These are phyloP conservation scores for Lutraria lutraria DNA, from an alignment of 2,888 invertebrate genomes.

Conservation along the genomic window DNA sequence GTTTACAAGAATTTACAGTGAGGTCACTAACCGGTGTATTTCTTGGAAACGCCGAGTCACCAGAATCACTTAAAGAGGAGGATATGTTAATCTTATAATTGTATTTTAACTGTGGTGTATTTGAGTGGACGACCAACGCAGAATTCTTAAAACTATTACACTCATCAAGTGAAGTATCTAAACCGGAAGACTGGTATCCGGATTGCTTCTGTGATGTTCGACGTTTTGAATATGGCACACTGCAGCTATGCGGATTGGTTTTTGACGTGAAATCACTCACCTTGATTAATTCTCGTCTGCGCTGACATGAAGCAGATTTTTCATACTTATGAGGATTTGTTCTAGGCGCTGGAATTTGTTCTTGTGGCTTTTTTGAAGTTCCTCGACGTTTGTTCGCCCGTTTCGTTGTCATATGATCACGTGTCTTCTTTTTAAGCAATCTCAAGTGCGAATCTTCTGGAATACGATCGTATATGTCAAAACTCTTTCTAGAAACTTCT, in stretches of 20 bases:
- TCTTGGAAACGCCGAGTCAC: constrained; percentile 80
- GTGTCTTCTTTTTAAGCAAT: constrained; percentile 19
- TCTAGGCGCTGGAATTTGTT: neutral
- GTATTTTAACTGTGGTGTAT: neutral
- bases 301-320: constrained; percentile 35
- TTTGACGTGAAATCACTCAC: constrained; percentile 31
- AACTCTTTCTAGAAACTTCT: constrained; percentile 43
- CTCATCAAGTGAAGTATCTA: constrained; percentile 28
- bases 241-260: neutral
- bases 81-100: neutral
- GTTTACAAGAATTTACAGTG: neutral
- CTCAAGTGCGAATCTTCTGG: constrained; percentile 23
- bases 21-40: constrained; percentile 68
- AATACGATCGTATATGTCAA: constrained; percentile 59
- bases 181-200: neutral
- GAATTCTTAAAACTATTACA: neutral
- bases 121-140: neutral
- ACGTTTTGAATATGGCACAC: constrained; percentile 14
- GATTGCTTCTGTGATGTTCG: neutral
- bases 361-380: neutral
- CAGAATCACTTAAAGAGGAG: constrained; percentile 74
- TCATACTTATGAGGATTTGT: constrained; percentile 42
- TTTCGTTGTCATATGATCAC: constrained; percentile 27
- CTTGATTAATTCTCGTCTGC: constrained; percentile 29
- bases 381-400: constrained; percentile 20